Percentiles rank a stretch among this genome's conserved stretches.
These are phyloP conservation scores for Henricia sp. DNA, from an alignment of 53 echinoderm and acorn worm species.

Conservation along the genomic window DNA sequence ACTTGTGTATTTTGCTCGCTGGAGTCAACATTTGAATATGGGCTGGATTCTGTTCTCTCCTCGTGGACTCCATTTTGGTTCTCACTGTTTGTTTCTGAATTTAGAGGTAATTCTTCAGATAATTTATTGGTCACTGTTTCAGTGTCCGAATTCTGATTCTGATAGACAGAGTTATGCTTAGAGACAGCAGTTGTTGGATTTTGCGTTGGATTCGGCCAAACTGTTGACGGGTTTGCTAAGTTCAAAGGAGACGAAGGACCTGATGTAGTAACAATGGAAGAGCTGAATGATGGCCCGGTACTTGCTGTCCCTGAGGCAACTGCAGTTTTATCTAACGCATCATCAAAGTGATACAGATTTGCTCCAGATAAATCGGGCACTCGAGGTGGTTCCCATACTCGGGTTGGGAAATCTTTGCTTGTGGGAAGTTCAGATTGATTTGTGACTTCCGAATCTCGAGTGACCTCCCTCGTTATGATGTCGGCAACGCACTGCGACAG, in stretches of 20 bases:
- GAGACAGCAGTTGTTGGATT: constrained; percentile 29
- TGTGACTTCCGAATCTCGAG: constrained; percentile 29
- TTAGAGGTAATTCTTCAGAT: constrained; percentile 16
- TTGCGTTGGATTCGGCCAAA: constrained; percentile 39
- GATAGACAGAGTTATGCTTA: constrained; percentile 27
- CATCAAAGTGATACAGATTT: constrained; percentile 10
- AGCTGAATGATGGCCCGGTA: constrained; percentile 8
- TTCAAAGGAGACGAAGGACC: constrained; percentile 16
- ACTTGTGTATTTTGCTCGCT: neutral
- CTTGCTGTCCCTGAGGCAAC: constrained; percentile 20
- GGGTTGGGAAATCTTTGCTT: constrained; percentile 38
- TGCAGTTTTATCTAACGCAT: constrained; percentile 9
- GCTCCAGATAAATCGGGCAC: constrained; percentile 28
- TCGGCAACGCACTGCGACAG: constrained; percentile 48
- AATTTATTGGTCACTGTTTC: neutral
- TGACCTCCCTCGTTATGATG: constrained; percentile 49
- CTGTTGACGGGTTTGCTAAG: constrained; percentile 12
- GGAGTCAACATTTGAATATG: constrained; percentile 1
- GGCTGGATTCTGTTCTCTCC: constrained; percentile 26
- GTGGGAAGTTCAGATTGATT: constrained; percentile 13
- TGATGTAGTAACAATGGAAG: constrained; percentile 15
- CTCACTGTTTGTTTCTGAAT: constrained; percentile 25
- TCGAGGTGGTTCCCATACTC: constrained; percentile 44
- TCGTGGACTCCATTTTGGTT: constrained; percentile 22
- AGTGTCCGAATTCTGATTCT: constrained; percentile 17